Base-by-base conservation (phyloP, 1,140 invertebrate genomes). In the Drosophila punjabiensis region DNA sequence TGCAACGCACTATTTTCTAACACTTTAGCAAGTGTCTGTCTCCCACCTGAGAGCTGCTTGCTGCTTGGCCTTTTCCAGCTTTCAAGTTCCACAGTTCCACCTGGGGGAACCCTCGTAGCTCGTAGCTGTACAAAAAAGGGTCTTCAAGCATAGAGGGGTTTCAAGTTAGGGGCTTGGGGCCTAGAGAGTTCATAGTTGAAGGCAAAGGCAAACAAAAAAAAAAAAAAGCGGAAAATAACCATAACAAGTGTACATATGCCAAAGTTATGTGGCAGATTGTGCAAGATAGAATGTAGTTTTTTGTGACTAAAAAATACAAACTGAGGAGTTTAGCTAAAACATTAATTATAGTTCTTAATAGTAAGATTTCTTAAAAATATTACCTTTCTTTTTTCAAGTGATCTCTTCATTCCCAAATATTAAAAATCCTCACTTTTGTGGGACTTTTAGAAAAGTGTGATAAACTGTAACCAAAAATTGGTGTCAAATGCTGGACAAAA, bases 1-100 rank as follows among this genome's bases (percentile, higher is more conserved):
- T 90, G 86, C 86, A 90, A 90, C 86, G 86, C 86, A 90, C 87
- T 90, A 90, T 90, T 90, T 90, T 90, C 86, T 71, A 90, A 90
- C 86, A 91, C 86, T 90, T 90, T 80, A 86, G 85, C 82, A 90
- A 90, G 86, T 90, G 85, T 79, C 76, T 86, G 47, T 81, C 68
- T 71, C 47, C 47, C 67, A 45, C n/a, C 37, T 58, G 48, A 69
- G 68, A 71, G 68, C 39, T 71, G 68, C 39, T 69, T 69, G 68
- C 39, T 71, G 68, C 39, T 69, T 69, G 68, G 68, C 68, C 53
- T 61, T 68, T 81, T 81, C 58, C 47, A 55, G 66, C 82, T 87
- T 87, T 87, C 79, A 74, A 82, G 83, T 80, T 87, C 76, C 79
- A 45, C 33, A 37, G 33, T 56, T 58, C 55, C 53, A 53, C 47